A percentile compares a stretch with the other conserved stretches of the same genome.
Evolutionary conservation across 2,113 vertebrate species (phyloP).

Genomic region (Rhinichthys klamathensis): DNA sequence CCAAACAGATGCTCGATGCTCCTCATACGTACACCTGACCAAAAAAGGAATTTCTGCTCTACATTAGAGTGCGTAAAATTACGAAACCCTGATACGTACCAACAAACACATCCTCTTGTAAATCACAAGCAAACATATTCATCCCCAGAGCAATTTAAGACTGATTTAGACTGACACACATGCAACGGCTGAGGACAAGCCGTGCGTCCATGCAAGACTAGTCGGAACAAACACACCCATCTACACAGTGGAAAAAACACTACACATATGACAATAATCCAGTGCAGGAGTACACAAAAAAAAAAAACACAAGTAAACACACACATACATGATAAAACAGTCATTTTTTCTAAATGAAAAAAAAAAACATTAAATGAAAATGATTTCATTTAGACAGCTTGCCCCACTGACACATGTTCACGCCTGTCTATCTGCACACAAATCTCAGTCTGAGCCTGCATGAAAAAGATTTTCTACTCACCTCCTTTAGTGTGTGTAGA

Average conservation of each 20-base stretch:
- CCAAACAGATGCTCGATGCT: slow-evolving; percentile 18
- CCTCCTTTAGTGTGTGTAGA: not conserved
- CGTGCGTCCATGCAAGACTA: slow-evolving; percentile 41
- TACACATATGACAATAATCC: slow-evolving; percentile 15
- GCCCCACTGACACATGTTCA: slow-evolving; percentile 29
- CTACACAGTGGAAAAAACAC: slow-evolving; percentile 16
- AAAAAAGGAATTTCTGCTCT: slow-evolving; percentile 13
- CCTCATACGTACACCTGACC: not conserved
- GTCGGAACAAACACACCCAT: slow-evolving; percentile 46
- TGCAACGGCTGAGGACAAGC: slow-evolving; percentile 25
- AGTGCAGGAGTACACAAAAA: slow-evolving; percentile 19
- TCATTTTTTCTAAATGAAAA: not conserved
- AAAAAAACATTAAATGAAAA: not conserved
- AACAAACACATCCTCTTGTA: slow-evolving; percentile 10
- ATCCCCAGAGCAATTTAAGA: not conserved
- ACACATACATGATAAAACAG: slow-evolving; percentile 12
- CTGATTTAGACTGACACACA: slow-evolving; percentile 40
- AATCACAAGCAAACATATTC: slow-evolving; percentile 7
- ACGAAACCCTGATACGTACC: not conserved
- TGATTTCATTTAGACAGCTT: not conserved
- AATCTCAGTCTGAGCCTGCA: not conserved
- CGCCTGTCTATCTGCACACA: not conserved
- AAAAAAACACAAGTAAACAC: not conserved
- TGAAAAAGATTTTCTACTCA: slow-evolving; percentile 47
- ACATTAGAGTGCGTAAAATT: not conserved